Conservation (phyloP, 2,888 invertebrate genomes). For the Idaea dimidiata region DNA sequence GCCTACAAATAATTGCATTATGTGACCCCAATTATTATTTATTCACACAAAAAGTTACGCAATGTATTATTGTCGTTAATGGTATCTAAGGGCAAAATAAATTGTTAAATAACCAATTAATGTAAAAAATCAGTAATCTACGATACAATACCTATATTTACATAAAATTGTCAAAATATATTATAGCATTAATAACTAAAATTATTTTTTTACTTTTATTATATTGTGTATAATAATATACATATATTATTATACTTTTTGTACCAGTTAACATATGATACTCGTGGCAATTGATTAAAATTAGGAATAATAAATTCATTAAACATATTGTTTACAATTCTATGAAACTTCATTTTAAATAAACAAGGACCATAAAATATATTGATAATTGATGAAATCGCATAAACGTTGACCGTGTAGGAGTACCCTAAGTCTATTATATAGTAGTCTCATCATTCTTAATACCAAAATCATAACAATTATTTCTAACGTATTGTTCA, state of each 20-base stretch:
- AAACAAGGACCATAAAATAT: neutral
- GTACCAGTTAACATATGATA: neutral
- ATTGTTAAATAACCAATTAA: too few relatives aligned
- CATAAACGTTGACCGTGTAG: neutral
- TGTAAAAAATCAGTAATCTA: too few relatives aligned
- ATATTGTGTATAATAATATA: too few relatives aligned
- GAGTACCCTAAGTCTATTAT: constrained; percentile 3
- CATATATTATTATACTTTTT: neutral
- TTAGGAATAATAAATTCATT: neutral
- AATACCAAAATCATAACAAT: constrained; percentile 9
- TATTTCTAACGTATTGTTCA: constrained; percentile 19
- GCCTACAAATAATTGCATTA: neutral
- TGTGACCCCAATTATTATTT: neutral
- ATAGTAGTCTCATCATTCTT: constrained; percentile 13
- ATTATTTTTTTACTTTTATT: too few relatives aligned
- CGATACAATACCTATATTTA: neutral
- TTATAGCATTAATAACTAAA: neutral
- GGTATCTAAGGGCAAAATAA: neutral
- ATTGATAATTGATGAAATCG: neutral
- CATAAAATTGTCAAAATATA: neutral
- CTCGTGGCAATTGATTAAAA: neutral
- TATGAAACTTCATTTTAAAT: neutral
- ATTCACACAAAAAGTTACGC: neutral
- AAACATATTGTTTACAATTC: neutral
- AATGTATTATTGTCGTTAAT: neutral